Conservation (phyloP, 2,888 invertebrate species). For the Byasa hedistus region DNA sequence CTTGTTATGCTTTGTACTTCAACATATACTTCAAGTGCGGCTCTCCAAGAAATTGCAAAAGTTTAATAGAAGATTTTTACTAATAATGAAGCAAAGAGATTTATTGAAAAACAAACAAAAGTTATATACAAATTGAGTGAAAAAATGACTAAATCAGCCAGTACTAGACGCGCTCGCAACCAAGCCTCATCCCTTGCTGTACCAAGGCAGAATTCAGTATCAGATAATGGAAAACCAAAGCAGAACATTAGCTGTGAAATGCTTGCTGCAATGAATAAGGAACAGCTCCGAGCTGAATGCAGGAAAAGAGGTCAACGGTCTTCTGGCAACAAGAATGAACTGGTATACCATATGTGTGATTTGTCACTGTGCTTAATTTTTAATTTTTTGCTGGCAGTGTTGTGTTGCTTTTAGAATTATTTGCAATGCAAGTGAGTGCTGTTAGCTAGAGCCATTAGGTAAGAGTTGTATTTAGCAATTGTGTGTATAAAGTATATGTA, state of each 20-base stretch:
- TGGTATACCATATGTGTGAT: conserved; percentile 79
- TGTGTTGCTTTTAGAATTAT: conserved; percentile 53
- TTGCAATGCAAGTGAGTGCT: conserved; percentile 23
- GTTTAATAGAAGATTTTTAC: conserved; percentile 17
- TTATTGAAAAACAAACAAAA: conserved; percentile 31
- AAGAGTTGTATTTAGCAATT: conserved; percentile 7
- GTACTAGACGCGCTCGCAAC: conserved; percentile 69
- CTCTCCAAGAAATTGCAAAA: conserved; percentile 23
- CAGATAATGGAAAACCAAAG: conserved; percentile 68
- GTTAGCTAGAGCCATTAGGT: conserved; percentile 15
- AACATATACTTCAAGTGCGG: conserved; percentile 22
- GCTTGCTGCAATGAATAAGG: conserved; percentile 82
- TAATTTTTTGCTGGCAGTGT: conserved; percentile 55
- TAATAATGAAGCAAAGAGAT: conserved; percentile 29
- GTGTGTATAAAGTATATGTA: conserved; percentile 5
- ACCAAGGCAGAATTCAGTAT: conserved; percentile 67
- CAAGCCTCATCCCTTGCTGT: conserved; percentile 65
- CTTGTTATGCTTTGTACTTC: conserved; percentile 27
- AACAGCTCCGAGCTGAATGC: conserved; percentile 84
- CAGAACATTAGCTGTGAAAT: conserved; percentile 72
- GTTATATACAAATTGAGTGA: conserved; percentile 39
- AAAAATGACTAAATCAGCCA: conserved; percentile 56
- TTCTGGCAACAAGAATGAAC: conserved; percentile 84
- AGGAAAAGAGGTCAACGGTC: conserved; percentile 84
- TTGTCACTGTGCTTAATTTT: conserved; percentile 61